A percentile compares a stretch with the other conserved stretches of the same genome.
These are phyloP conservation scores for Drosophila lutescens DNA, from an alignment of 2,888 invertebrate genomes.

Conservation along the genomic window DNA sequence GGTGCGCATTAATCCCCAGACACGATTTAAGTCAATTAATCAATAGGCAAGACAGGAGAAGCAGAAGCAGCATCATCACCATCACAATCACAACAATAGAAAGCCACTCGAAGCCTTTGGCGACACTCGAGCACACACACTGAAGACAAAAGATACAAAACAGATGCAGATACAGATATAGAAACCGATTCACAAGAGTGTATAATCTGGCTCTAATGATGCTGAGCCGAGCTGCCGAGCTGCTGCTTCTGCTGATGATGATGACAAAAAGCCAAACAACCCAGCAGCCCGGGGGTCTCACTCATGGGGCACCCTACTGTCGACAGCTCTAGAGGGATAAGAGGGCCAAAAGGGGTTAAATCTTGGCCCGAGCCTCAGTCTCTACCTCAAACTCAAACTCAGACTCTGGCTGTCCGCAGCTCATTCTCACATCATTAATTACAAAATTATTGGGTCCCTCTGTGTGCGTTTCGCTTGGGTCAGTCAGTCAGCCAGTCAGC, in stretches of 20 bases:
- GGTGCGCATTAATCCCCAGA: conserved; percentile 21
- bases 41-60: conserved; percentile 42
- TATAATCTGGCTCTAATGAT: conserved; percentile 51
- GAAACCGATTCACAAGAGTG: conserved; percentile 17
- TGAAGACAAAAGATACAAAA: conserved; percentile 7
- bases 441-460: conserved; percentile 70
- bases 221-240: conserved; percentile 16
- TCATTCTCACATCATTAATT: conserved; percentile 82
- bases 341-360: conserved; percentile 13
- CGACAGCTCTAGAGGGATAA: conserved; percentile 29
- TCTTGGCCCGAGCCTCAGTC: conserved; percentile 6
- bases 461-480: background rate
- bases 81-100: conserved; percentile 34
- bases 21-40: conserved; percentile 72
- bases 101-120: conserved; percentile 46
- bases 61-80: background rate
- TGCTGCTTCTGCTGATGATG: conserved; percentile 54
- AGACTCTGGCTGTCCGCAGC: conserved; percentile 55
- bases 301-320: conserved; percentile 62
- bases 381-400: background rate
- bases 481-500: conserved; percentile 4
- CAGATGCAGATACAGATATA: conserved; percentile 4
- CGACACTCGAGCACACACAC: conserved; percentile 35
- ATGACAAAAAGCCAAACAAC: conserved; percentile 73
- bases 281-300: conserved; percentile 70